Evolutionary conservation across 2,113 vertebrate genomes (phyloP).

Genomic region (Cacatua alba): DNA sequence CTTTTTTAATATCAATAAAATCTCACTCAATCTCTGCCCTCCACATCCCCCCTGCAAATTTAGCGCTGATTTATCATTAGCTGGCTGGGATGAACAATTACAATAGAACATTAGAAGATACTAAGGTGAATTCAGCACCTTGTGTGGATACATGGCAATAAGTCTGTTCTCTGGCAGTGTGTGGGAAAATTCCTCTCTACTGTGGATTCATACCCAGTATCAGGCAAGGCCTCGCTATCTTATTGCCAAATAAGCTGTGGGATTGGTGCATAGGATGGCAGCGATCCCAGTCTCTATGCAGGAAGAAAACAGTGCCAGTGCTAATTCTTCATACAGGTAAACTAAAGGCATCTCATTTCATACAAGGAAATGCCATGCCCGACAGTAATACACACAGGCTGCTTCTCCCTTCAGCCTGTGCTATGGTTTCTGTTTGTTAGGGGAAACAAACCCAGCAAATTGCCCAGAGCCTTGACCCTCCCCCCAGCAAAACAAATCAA

Average conservation of each 20-base stretch:
- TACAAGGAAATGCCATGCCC: not conserved
- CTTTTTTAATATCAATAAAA: not conserved
- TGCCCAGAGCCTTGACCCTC: not conserved
- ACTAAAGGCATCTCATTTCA: not conserved
- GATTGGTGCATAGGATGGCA: conserved; percentile 68
- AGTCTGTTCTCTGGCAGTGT: conserved; percentile 45
- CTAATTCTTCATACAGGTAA: conserved; percentile 32
- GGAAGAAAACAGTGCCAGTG: not conserved
- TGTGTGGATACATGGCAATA: conserved; percentile 10
- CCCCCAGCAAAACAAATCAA: not conserved
- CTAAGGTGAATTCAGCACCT: conserved; percentile 1
- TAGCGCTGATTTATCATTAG: not conserved
- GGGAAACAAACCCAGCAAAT: not conserved
- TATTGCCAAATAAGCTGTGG: conserved; percentile 48
- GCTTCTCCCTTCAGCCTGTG: not conserved
- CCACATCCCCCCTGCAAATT: not conserved
- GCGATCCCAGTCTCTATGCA: conserved; percentile 21
- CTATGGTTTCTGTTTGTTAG: not conserved
- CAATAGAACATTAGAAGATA: not conserved
- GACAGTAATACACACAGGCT: not conserved
- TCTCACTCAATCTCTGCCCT: not conserved
- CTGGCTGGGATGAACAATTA: not conserved
- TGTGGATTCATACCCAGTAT: conserved; percentile 17
- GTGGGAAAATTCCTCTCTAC: conserved; percentile 59
- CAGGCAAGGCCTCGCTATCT: conserved; percentile 7